These are phyloP conservation scores for Tetragnatha versicolor DNA, from an alignment of 1,140 invertebrate genomes.

Conservation along the genomic window DNA sequence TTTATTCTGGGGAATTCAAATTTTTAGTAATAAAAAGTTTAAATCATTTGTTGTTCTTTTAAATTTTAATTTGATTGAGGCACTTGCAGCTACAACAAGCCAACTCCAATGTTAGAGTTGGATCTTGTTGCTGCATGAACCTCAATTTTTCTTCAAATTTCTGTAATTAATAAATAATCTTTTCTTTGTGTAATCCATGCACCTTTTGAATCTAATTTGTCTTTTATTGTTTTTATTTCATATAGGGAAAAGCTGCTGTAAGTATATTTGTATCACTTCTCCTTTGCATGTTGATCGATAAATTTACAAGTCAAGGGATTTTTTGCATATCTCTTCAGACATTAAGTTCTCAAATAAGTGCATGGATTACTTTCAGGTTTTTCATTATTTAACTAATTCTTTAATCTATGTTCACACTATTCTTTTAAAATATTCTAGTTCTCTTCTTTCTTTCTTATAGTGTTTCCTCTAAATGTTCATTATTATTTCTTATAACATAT, in stretches of 20 bases:
- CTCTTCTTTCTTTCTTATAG: too few relatives aligned
- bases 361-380: constrained; percentile 22
- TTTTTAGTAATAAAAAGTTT: too few relatives aligned
- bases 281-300: not conserved
- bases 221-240: constrained; percentile 40
- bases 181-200: constrained; percentile 47
- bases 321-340: not conserved
- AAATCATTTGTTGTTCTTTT: too few relatives aligned
- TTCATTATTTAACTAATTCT: not conserved
- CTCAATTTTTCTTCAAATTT: not conserved
- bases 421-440: too few relatives aligned
- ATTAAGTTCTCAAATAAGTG: constrained; percentile 10
- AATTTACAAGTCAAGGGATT: too few relatives aligned
- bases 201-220: constrained; percentile 25
- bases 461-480: too few relatives aligned
- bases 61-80: too few relatives aligned
- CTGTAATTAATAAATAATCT: not conserved
- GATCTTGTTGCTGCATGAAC: too few relatives aligned
- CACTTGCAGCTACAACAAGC: too few relatives aligned
- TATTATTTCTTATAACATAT: too few relatives aligned
- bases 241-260: constrained; percentile 57
- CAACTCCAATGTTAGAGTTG: too few relatives aligned
- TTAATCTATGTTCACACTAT: not conserved
- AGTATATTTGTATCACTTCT: constrained; percentile 19
- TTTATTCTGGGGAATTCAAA: too few relatives aligned